Percentiles rank a stretch among this genome's conserved stretches.
phyloP scores from a whole-genome alignment of 2,113 vertebrate species.

The Himantopus leucocephalus region DNA sequence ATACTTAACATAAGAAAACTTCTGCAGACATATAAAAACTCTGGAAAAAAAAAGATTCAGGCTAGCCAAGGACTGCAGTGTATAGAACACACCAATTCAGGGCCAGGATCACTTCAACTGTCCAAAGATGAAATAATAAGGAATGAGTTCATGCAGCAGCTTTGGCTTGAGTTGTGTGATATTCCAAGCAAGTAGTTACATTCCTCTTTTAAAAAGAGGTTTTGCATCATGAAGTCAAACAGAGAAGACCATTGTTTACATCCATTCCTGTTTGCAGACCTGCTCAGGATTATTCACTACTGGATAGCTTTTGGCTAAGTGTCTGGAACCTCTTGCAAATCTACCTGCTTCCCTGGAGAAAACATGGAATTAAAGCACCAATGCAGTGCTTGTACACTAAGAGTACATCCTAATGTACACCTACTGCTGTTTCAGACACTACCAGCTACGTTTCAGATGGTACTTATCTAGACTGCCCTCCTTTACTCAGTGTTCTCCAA shows the following conservation, averaged over 20 bases:
- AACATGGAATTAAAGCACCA: neutral
- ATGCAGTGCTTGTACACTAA: neutral
- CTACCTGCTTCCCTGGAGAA: neutral
- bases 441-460: neutral
- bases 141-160: neutral
- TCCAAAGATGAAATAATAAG: slow-evolving; percentile 2
- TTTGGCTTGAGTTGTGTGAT: neutral
- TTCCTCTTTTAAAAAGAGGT: neutral
- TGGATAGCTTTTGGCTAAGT: neutral
- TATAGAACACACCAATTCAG: neutral
- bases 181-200: neutral
- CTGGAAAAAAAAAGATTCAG: neutral
- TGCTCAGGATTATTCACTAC: neutral
- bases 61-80: neutral
- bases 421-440: neutral
- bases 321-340: neutral
- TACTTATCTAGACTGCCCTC: neutral
- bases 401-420: neutral
- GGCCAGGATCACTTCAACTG: neutral
- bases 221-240: neutral
- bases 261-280: neutral
- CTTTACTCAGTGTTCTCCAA: neutral
- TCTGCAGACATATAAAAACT: neutral
- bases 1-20: neutral
- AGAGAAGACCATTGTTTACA: neutral